Evolutionary conservation across 2,797 vertebrate genomes (phyloP).

Genomic region (Ceyx erithaca): DNA sequence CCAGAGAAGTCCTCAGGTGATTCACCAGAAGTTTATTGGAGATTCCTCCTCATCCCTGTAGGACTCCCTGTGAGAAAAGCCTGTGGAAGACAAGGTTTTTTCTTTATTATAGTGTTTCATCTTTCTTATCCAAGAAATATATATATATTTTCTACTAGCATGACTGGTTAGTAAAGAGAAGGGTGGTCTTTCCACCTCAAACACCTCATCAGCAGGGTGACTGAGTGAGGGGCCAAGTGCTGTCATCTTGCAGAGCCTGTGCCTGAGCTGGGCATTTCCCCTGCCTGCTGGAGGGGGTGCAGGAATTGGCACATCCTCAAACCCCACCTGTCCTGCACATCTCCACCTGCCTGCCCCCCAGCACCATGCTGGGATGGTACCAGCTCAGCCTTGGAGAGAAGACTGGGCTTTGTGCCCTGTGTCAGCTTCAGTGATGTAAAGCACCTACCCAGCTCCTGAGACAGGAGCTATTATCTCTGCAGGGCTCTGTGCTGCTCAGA

Average conservation of each 20-base stretch:
- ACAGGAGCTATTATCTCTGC: conserved; percentile 41
- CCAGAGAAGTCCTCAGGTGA: background rate
- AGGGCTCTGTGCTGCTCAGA: background rate
- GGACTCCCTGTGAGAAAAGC: background rate
- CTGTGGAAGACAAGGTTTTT: background rate
- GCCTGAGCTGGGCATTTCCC: background rate
- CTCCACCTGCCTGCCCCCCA: background rate
- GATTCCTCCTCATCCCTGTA: background rate
- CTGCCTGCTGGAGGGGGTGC: background rate
- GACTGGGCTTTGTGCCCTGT: conserved; percentile 12
- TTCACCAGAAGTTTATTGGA: background rate
- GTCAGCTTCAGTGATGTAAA: conserved; percentile 25
- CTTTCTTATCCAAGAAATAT: background rate
- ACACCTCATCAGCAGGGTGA: background rate
- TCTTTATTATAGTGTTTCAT: background rate
- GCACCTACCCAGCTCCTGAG: conserved; percentile 30
- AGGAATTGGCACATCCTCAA: background rate
- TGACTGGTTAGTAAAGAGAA: background rate
- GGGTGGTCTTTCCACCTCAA: background rate
- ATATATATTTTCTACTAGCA: background rate
- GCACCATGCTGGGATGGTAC: background rate
- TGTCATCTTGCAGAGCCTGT: background rate
- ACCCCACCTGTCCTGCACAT: background rate
- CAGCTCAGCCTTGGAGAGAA: background rate
- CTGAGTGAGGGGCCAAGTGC: background rate